phyloP scores from a whole-genome alignment of 2,888 invertebrate genomes.

The Leucophora obtusa region DNA sequence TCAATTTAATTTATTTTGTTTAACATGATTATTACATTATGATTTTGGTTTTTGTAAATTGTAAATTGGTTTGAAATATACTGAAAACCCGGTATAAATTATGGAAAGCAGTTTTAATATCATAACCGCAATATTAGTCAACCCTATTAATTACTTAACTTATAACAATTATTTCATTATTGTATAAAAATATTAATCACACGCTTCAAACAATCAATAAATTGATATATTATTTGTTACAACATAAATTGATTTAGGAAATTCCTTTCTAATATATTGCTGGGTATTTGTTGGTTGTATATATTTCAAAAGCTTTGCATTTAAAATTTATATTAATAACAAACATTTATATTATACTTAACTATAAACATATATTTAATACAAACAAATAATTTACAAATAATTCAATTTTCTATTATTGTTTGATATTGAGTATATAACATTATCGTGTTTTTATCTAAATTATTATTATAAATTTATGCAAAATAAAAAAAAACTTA shows the following conservation, averaged over 20 bases:
- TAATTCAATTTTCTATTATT: conserved; percentile 56
- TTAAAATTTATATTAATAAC: neutral
- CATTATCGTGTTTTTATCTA: conserved; percentile 17
- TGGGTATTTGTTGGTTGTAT: neutral
- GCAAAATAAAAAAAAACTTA: conserved; percentile 23
- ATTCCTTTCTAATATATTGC: neutral
- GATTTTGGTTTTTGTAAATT: conserved; percentile 53
- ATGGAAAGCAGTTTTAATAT: neutral
- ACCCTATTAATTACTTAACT: too few relatives aligned
- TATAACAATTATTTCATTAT: too few relatives aligned
- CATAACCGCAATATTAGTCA: neutral
- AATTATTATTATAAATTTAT: conserved; percentile 28
- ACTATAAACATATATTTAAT: neutral
- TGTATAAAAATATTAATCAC: too few relatives aligned
- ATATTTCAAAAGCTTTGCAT: neutral
- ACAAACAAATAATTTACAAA: conserved; percentile 54
- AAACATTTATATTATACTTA: neutral
- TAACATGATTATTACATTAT: conserved; percentile 63
- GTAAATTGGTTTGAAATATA: neutral
- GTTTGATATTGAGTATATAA: conserved; percentile 18
- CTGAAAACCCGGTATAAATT: too few relatives aligned
- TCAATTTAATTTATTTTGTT: conserved; percentile 64
- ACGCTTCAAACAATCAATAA: neutral
- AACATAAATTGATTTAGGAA: too few relatives aligned
- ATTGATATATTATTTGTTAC: too few relatives aligned